Evolutionary conservation across 2,888 invertebrate genomes (phyloP).

Genomic region (Phlogophora meticulosa): DNA sequence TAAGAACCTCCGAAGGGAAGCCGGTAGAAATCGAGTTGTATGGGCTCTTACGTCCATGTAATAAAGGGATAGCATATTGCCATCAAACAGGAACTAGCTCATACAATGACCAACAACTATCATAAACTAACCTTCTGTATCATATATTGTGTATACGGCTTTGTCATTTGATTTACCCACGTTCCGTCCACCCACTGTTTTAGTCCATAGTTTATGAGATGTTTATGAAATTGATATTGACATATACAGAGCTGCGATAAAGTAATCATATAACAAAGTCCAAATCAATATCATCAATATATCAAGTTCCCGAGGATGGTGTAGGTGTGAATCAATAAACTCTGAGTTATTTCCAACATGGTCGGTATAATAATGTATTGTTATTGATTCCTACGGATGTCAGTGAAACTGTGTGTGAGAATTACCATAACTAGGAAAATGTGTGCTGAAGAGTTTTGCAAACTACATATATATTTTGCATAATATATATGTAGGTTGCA

Average conservation of each 20-base stretch:
- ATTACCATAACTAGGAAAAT: background rate
- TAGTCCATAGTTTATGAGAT: constrained; percentile 20
- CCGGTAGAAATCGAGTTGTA: too few species aligned
- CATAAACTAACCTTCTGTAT: constrained; percentile 28
- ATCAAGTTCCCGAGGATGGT: background rate
- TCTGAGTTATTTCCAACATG: background rate
- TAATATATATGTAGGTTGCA: background rate
- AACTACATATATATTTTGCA: background rate
- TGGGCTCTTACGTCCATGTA: too few species aligned
- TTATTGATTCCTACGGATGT: background rate
- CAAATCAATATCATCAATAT: background rate
- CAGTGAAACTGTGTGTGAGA: background rate
- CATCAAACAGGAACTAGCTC: too few species aligned
- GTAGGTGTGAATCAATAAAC: constrained; percentile 16
- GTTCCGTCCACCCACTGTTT: constrained; percentile 5
- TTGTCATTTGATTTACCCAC: constrained; percentile 37
- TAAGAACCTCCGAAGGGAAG: too few species aligned
- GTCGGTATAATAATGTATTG: background rate
- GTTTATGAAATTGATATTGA: constrained; percentile 47
- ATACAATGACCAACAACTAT: too few species aligned
- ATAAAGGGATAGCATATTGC: too few species aligned
- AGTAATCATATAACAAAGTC: background rate
- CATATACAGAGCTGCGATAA: background rate
- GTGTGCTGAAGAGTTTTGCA: background rate
- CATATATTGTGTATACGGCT: background rate